Base-by-base conservation (phyloP, 2,797 vertebrate genomes). In the Ibycter americanus region DNA sequence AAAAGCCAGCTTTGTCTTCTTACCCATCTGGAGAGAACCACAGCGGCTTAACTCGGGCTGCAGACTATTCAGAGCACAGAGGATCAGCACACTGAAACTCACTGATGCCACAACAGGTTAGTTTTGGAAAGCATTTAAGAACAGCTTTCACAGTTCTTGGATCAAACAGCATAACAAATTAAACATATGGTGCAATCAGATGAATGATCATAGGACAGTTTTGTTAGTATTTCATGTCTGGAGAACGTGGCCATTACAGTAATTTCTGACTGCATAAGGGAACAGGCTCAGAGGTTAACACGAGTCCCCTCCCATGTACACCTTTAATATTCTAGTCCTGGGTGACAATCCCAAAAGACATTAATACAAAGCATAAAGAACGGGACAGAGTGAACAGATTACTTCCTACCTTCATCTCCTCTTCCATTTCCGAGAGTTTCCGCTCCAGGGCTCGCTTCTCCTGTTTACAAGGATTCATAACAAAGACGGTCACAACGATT, bases 351-450 rank as follows among this genome's bases (percentile, higher is more conserved):
- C 54, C 61, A 12, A 83, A 61, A 65, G 32, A 58, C 4, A 21
- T 11, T 34, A 65, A 83, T 21, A 72, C 23, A n/a, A 87, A 71
- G 49, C 47, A 65, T 15, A 74, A 40, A 61, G 40, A 49, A 7
- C 7, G 6, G 77, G 51, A 68, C 74, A 89, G 42, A 72, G 54
- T 8, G 32, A 86, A 90, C 9, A 42, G 62, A 83, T 36, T 20
- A 51, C 52, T 91, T 92, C 96, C 44, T 99, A 99, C 99, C 99
- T 99, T 99, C 97, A 99, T 95, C 89, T 99, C 99, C 83, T 99
- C 99, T 83, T 99, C 99, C 99, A 99, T 99, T 97, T 99, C 98
- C 6, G 99, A 99, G 94, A 99, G 99, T 96, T 98, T 99, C 97
- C 99, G 99, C 97, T 99, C 99, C 94, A 99, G 98, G 93, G 98